These are phyloP conservation scores for Andrena dorsata DNA, from an alignment of 2,888 invertebrate species.

Conservation along the genomic window DNA sequence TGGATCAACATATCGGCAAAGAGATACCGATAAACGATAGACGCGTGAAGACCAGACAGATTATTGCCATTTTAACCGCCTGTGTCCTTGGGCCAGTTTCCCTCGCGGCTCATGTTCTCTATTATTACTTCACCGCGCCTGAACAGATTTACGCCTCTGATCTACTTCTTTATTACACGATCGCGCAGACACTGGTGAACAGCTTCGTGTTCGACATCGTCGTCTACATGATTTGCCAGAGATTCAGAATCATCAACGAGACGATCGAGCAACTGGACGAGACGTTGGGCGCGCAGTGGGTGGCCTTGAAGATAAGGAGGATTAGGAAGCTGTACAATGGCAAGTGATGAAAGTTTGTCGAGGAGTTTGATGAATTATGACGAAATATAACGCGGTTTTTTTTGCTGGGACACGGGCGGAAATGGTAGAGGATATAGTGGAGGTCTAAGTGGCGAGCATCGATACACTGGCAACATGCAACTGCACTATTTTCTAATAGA, in stretches of 20 bases:
- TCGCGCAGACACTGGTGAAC: constrained; percentile 73
- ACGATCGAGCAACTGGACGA: constrained; percentile 69
- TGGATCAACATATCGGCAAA: constrained; percentile 70
- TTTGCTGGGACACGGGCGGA: too few species aligned
- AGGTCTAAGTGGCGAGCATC: too few species aligned
- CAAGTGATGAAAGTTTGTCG: constrained; percentile 32
- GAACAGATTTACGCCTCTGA: constrained; percentile 77
- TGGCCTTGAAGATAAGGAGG: constrained; percentile 71
- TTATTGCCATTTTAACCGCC: constrained; percentile 62
- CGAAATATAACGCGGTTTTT: neutral
- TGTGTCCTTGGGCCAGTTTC: constrained; percentile 72
- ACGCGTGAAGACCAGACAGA: constrained; percentile 60
- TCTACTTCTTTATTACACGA: constrained; percentile 76
- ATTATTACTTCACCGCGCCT: constrained; percentile 73
- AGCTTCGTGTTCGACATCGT: constrained; percentile 76
- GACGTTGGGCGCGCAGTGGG: constrained; percentile 55
- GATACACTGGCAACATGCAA: too few species aligned
- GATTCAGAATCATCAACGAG: constrained; percentile 72
- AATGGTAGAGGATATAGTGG: neutral
- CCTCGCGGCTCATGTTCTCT: constrained; percentile 70
- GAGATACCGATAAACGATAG: constrained; percentile 61
- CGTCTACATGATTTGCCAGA: constrained; percentile 69
- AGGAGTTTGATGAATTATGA: neutral
- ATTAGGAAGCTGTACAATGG: constrained; percentile 75
- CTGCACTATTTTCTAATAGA: too few species aligned